Evolutionary conservation across 2,797 vertebrate genomes (phyloP).

Genomic region (Chelidonichthys spinosus): DNA sequence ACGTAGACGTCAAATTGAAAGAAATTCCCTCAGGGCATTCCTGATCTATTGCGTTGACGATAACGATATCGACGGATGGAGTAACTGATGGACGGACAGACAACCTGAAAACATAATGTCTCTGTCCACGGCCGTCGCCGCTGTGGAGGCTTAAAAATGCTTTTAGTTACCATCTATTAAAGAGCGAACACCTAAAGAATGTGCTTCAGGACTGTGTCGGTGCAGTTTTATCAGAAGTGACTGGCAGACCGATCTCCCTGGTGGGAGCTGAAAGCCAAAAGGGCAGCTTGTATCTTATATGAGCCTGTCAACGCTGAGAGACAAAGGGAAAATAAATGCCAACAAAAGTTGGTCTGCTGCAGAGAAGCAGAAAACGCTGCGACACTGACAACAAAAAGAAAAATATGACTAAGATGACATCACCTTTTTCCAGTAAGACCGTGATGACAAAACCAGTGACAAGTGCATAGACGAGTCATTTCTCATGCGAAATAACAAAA

Average conservation of each 20-base stretch:
- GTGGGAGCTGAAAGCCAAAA: not conserved
- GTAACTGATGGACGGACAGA: too few species aligned
- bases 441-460: not conserved
- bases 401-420: constrained; percentile 10
- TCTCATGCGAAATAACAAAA: constrained; percentile 1
- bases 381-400: not conserved
- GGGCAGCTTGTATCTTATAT: not conserved
- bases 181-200: not conserved
- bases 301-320: not conserved
- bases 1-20: too few species aligned
- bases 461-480: not conserved
- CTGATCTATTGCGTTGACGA: too few species aligned
- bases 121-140: too few species aligned
- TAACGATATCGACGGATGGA: too few species aligned
- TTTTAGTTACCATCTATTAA: not conserved
- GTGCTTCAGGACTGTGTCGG: not conserved
- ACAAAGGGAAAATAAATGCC: not conserved
- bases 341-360: not conserved
- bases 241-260: not conserved
- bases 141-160: too few species aligned
- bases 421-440: not conserved
- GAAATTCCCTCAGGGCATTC: too few species aligned
- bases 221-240: constrained; percentile 13
- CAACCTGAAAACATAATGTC: too few species aligned
- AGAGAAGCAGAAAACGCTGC: not conserved